Percentiles rank a stretch among this genome's conserved stretches.
phyloP scores from a whole-genome alignment of 2,797 vertebrate species.

The Scomberomorus guttatus region DNA sequence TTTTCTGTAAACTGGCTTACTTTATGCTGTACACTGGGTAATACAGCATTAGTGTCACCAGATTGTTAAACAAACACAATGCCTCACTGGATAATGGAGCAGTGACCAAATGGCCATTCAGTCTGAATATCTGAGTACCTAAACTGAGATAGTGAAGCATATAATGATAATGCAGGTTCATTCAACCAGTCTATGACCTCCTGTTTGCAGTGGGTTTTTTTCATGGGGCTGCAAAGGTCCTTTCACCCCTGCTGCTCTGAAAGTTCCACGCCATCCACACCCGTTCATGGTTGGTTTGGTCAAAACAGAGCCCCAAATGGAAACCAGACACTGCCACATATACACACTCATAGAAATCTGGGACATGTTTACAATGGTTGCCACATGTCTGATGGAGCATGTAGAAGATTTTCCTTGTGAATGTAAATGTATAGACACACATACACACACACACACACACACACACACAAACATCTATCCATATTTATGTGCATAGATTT shows the following conservation, averaged over 20 bases:
- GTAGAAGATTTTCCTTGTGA: slow-evolving; percentile 19
- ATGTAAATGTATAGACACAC: slow-evolving; percentile 23
- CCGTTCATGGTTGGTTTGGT: slow-evolving; percentile 66
- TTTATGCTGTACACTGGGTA: background rate
- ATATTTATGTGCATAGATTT: background rate
- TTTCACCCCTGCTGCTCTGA: slow-evolving; percentile 41
- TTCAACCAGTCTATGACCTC: slow-evolving; percentile 2
- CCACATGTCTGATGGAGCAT: slow-evolving; percentile 44
- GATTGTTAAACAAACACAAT: background rate
- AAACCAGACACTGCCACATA: slow-evolving; percentile 59
- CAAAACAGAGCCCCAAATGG: slow-evolving; percentile 70
- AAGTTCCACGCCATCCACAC: slow-evolving; percentile 26
- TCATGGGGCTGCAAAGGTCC: slow-evolving; percentile 24
- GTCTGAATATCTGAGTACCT: background rate
- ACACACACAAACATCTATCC: slow-evolving; percentile 11
- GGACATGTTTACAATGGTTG: slow-evolving; percentile 58
- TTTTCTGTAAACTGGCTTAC: background rate
- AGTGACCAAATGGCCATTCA: background rate
- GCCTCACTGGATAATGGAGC: background rate
- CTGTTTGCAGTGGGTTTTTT: slow-evolving; percentile 12
- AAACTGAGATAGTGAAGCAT: background rate
- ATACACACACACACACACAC: slow-evolving; percentile 17
- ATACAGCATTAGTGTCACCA: background rate
- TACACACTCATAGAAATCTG: slow-evolving; percentile 36
- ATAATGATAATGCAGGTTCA: background rate